phyloP scores from a whole-genome alignment of 1,140 invertebrate genomes.

The Papilio helenus region DNA sequence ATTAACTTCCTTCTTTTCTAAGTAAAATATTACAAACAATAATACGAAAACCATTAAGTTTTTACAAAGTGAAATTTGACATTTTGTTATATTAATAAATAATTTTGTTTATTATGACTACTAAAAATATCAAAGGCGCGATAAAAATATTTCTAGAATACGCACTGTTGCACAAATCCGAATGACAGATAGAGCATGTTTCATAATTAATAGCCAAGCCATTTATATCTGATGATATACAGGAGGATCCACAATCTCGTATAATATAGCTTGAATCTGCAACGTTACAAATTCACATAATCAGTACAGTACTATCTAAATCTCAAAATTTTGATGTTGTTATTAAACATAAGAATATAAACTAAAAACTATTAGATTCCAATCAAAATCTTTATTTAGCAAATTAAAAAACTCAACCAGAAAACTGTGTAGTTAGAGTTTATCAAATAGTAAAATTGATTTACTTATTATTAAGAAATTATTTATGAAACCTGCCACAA shows the following conservation, averaged over 20 bases:
- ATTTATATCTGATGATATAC: conserved; percentile 40
- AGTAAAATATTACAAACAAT: not conserved
- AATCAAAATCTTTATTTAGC: too few species aligned
- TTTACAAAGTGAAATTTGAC: not conserved
- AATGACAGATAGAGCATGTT: conserved; percentile 60
- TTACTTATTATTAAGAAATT: too few species aligned
- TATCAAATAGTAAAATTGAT: too few species aligned
- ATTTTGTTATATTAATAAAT: not conserved
- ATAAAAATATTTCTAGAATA: conserved; percentile 38
- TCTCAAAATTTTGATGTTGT: not conserved
- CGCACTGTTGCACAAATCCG: conserved; percentile 64
- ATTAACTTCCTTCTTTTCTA: too few species aligned
- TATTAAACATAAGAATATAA: too few species aligned
- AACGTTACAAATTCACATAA: conserved; percentile 37
- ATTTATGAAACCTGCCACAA: too few species aligned
- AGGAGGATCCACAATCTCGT: conserved; percentile 59
- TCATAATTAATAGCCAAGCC: conserved; percentile 46
- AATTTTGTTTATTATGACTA: not conserved
- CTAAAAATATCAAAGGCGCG: conserved; percentile 27
- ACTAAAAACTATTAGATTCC: too few species aligned
- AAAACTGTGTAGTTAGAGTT: too few species aligned
- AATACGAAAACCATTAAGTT: not conserved
- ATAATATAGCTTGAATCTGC: conserved; percentile 52
- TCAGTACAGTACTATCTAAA: not conserved
- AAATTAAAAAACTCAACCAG: too few species aligned